Evolutionary conservation across 2,888 invertebrate species (phyloP).

Genomic region (Cosmopolites sordidus): DNA sequence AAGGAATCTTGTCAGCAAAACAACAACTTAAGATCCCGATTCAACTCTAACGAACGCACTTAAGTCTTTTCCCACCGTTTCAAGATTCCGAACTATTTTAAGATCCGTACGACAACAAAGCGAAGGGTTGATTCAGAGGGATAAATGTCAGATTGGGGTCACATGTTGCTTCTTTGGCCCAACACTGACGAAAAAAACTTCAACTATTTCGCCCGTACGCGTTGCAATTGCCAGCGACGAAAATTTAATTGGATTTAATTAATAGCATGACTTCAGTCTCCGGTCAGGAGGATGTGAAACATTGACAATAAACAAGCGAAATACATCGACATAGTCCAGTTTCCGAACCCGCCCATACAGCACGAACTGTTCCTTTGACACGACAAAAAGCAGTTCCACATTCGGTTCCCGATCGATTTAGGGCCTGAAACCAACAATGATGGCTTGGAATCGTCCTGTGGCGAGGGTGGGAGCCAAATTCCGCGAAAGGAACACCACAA

Average conservation of each 20-base stretch:
- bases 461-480: constrained; percentile 6
- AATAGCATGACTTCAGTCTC: constrained; percentile 37
- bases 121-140: constrained; percentile 29
- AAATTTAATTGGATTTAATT: constrained; percentile 39
- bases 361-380: constrained; percentile 25
- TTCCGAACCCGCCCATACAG: constrained; percentile 39
- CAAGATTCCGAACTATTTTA: constrained; percentile 8
- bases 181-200: constrained; percentile 18
- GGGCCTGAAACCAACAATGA: not conserved
- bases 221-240: constrained; percentile 24
- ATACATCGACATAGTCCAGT: constrained; percentile 32
- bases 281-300: constrained; percentile 24
- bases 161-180: constrained; percentile 48
- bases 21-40: not conserved
- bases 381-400: constrained; percentile 10
- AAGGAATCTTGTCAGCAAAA: not conserved
- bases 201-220: constrained; percentile 26
- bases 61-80: constrained; percentile 2
- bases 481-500: constrained; percentile 11
- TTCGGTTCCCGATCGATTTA: constrained; percentile 4
- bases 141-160: constrained; percentile 47
- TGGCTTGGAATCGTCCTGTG: not conserved
- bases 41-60: not conserved
- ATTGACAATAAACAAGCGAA: constrained; percentile 42
- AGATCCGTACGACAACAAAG: constrained; percentile 19